Base-by-base conservation (phyloP, 2,888 invertebrate genomes). In the Platycheirus rosarum region DNA sequence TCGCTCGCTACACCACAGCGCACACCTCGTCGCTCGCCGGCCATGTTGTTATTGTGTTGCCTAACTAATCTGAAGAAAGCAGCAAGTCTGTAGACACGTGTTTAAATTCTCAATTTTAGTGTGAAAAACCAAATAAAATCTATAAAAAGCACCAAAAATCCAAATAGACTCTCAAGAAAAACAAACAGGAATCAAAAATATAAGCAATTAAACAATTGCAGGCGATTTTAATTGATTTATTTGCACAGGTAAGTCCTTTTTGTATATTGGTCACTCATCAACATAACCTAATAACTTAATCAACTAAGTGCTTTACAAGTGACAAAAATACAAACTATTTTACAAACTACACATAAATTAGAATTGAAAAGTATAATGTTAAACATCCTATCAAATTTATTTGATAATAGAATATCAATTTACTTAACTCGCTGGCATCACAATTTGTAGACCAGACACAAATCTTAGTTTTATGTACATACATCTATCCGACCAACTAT, bases 31-130 rank as follows among this genome's bases (percentile, higher is more conserved):
- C 9, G 55, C 49, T 79, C 80, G 85, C 87, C 87, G 87, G 86
- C 87, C 87, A 87, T 87, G 85, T 87, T 87, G 86, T 87, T 86
- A 86, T 86, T 86, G 86, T 86, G 84, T 86, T 85, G 74, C 85
- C 84, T 82, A 79, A 79, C 8, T 60, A n/a, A n/a, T n/a, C 69
- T 86, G 88, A 88, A 86, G 85, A 86, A 85, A 86, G 85, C 77
- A 71, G 70, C 77, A 75, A 37, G 51, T 84, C 60, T 84, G 87
- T 87, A 87, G 89, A 89, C 89, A 89, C 89, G 89, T 89, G 89
- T 89, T 89, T 89, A 88, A 88, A 86, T 73, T 69, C 29, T 62
- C 44, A 82, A 85, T 69, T 71, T 65, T 84, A 77, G 62, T 71
- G 51, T 73, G 69, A 66, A 85, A 85, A 86, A 76, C 75, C 49